Evolutionary conservation across 1,140 invertebrate species (phyloP).

Genomic region (Pseudachorutes palmiensis): DNA sequence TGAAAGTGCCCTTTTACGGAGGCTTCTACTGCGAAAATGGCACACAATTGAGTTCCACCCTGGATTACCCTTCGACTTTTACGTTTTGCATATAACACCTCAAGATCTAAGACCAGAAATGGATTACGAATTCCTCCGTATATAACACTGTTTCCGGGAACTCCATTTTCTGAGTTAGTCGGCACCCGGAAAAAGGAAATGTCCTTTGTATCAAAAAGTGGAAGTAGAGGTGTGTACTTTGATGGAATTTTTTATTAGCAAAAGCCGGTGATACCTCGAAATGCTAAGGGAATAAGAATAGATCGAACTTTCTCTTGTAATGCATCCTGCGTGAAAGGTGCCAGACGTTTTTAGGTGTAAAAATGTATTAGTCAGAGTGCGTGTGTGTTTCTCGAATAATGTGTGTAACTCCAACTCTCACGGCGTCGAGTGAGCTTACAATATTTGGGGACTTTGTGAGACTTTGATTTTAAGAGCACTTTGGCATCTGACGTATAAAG

Average conservation of each 20-base stretch:
- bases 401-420: no score
- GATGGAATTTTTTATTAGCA: neutral
- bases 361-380: no score
- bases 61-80: neutral
- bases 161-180: neutral
- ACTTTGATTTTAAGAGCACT: no score
- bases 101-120: neutral
- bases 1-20: neutral
- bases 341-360: no score
- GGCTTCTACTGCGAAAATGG: no score
- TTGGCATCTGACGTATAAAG: no score
- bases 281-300: neutral
- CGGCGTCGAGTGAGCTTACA: no score
- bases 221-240: neutral
- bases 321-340: neutral
- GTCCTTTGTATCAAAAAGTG: neutral
- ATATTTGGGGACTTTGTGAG: no score
- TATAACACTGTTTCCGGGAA: neutral
- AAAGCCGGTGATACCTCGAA: no score
- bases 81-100: neutral
- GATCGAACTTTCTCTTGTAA: neutral
- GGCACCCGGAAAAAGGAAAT: neutral
- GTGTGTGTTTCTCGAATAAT: no score
- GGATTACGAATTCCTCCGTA: neutral
- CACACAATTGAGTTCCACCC: neutral